Base-by-base conservation (phyloP, 2,797 vertebrate genomes). In the Hyperoplus immaculatus region DNA sequence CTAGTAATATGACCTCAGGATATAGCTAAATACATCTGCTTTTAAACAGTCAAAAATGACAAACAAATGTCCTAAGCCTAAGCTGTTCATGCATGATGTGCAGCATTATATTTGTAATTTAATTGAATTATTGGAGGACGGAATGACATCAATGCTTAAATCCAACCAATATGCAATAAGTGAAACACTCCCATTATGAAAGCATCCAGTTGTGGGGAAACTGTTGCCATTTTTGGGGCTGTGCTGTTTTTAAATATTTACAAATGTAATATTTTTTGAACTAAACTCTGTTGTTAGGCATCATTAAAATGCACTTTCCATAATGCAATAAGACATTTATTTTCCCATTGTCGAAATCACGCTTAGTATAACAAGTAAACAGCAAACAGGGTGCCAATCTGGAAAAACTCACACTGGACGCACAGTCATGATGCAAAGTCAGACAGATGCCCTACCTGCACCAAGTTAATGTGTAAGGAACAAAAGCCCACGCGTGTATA, bases 401-500 rank as follows among this genome's bases (percentile, higher is more conserved):
- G 8, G 16, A 60, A 7, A 43, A 50, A 60, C 3, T 55, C 7
- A 38, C 2, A 16, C 15, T 54, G 8, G 46, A 16, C n/a, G 59
- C 13, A 18, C 9, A 39, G 46, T 1, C 18, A 29, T 51, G 36
- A 49, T 42, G 41, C 12, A 55, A 57, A 49, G 42, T 55, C 13
- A 18, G 1, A 8, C 4, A 50, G 8, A 15, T 3, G 47, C 3
- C 1, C n/a, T 3, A 49, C 42, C 43, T 36, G n/a, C 10, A 55
- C 11, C 43, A n/a, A 68, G 57, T 59, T n/a, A 15, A 49, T 43
- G 18, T 63, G 4, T 29, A 3, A 72, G 57, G 11, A 70, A 5
- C 45, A 41, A 16, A 49, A 13, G 21, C 9, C 36, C 41, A 46
- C 43, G 69, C 71, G 49, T 66, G 51, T 64, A 8, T 66, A 47